Evolutionary conservation across 2,888 invertebrate genomes (phyloP).

Genomic region (Operophtera brumata): DNA sequence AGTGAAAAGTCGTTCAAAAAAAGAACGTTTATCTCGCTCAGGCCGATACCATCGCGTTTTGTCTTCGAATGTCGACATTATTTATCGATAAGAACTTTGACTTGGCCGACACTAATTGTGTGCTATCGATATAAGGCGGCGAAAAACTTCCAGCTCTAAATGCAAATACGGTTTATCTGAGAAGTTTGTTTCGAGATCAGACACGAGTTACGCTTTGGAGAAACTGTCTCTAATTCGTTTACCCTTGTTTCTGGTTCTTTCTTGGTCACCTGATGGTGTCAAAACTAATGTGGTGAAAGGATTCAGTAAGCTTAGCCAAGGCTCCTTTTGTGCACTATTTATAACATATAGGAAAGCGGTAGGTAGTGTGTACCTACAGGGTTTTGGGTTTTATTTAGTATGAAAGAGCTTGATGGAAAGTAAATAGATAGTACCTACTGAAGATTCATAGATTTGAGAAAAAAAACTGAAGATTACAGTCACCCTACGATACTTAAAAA

Average conservation of each 20-base stretch:
- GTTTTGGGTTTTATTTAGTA: too few species aligned
- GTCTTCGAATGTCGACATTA: constrained; percentile 63
- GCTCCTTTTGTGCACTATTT: too few species aligned
- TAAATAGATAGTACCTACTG: too few species aligned
- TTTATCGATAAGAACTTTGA: constrained; percentile 68
- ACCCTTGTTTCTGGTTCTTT: not conserved
- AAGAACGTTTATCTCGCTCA: constrained; percentile 27
- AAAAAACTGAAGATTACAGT: too few species aligned
- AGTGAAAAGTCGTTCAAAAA: constrained; percentile 26
- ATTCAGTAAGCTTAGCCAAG: too few species aligned
- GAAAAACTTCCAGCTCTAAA: constrained; percentile 52
- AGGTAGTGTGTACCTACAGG: too few species aligned
- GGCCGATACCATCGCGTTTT: constrained; percentile 71
- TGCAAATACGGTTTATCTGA: constrained; percentile 52
- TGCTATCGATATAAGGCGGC: constrained; percentile 53
- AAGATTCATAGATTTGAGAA: too few species aligned
- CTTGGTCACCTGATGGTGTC: too few species aligned
- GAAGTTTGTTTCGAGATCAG: constrained; percentile 30
- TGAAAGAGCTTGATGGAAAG: too few species aligned
- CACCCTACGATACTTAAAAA: too few species aligned
- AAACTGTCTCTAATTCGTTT: not conserved
- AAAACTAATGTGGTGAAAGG: too few species aligned
- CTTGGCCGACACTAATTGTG: constrained; percentile 73
- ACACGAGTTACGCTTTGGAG: constrained; percentile 1
- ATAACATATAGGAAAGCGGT: too few species aligned